Percentiles rank a stretch among this genome's conserved stretches.
Conservation (phyloP, 1,140 invertebrate genomes). For the Aphelinus atriplicis region DNA sequence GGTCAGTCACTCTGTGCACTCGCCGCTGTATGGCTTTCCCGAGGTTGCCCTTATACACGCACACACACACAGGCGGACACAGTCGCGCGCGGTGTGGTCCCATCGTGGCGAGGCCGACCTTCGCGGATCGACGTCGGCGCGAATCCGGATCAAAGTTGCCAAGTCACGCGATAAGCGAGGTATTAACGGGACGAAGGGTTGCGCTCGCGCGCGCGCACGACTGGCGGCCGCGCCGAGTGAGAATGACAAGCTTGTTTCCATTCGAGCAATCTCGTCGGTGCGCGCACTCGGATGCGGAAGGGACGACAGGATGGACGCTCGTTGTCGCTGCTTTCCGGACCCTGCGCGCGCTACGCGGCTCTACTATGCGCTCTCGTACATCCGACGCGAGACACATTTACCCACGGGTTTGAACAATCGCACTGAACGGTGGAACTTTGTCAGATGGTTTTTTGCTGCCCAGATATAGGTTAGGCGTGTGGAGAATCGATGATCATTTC, state of each 20-base stretch:
- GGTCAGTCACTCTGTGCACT: no score
- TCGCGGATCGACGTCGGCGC: background rate
- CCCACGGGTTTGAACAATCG: conserved; percentile 30
- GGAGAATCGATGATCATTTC: no score
- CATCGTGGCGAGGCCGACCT: background rate
- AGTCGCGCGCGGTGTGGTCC: no score
- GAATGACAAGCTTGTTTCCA: conserved; percentile 56
- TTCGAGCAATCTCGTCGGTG: conserved; percentile 51
- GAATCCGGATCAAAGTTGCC: conserved; percentile 8
- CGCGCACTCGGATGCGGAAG: background rate
- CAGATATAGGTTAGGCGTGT: no score
- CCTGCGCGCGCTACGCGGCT: background rate
- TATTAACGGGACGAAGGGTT: background rate
- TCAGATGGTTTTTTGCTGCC: no score
- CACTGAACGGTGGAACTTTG: background rate
- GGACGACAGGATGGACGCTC: no score
- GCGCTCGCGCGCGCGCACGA: background rate
- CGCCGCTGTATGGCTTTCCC: no score
- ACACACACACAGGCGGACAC: no score
- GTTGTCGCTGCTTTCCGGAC: background rate
- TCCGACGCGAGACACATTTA: conserved; percentile 9
- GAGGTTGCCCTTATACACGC: no score
- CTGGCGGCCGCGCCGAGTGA: conserved; percentile 50
- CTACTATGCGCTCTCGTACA: background rate
- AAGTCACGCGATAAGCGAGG: conserved; percentile 4